These are phyloP conservation scores for Hoplodrina blanda DNA, from an alignment of 2,888 invertebrate genomes.

Conservation along the genomic window DNA sequence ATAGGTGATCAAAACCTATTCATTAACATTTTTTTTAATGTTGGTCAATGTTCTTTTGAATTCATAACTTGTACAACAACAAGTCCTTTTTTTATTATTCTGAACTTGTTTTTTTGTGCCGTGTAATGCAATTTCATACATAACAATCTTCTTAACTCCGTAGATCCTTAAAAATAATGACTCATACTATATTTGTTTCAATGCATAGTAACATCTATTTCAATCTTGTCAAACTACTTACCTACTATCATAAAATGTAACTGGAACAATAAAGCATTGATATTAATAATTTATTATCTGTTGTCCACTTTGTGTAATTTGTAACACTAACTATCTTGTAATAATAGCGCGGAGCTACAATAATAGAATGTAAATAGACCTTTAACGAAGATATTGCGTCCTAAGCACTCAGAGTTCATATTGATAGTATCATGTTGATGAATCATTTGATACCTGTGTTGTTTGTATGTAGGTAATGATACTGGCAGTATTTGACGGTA, in stretches of 20 bases:
- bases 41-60: too few relatives aligned
- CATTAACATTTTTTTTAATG: too few relatives aligned
- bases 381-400: neutral
- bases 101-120: too few relatives aligned
- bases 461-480: neutral
- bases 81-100: too few relatives aligned
- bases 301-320: conserved; percentile 41
- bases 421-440: conserved; percentile 1
- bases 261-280: conserved; percentile 12
- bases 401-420: conserved; percentile 22
- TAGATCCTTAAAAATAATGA: too few relatives aligned
- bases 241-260: conserved; percentile 20
- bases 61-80: too few relatives aligned
- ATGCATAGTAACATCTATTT: conserved; percentile 1
- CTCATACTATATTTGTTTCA: too few relatives aligned
- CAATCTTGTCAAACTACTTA: neutral
- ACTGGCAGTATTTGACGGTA: too few relatives aligned
- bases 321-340: conserved; percentile 29
- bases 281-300: conserved; percentile 24
- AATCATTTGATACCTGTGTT: neutral
- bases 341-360: conserved; percentile 8
- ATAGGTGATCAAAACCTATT: too few relatives aligned
- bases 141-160: neutral
- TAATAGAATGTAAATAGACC: conserved; percentile 20
- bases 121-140: neutral